phyloP scores from a whole-genome alignment of 2,113 vertebrate species.

The Psilopogon haemacephalus region DNA sequence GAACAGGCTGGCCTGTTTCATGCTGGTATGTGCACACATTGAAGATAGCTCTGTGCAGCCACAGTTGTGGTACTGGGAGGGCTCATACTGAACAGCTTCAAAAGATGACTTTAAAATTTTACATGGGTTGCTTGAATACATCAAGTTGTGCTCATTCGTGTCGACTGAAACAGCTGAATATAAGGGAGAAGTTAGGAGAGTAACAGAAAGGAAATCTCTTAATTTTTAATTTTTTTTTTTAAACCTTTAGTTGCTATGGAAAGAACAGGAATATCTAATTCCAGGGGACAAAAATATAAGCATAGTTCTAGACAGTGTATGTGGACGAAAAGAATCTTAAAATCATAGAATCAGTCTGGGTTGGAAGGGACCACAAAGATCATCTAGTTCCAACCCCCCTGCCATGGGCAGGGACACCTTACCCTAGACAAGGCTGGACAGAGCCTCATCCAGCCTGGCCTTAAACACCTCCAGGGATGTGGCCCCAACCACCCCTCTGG shows the following conservation, averaged over 20 bases:
- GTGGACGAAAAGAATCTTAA: neutral
- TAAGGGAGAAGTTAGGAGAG: neutral
- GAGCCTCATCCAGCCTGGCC: no score
- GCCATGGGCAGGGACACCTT: no score
- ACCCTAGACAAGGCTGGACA: no score
- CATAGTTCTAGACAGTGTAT: neutral
- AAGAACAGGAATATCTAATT: neutral
- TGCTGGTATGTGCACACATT: fast-evolving
- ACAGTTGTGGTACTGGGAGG: no score
- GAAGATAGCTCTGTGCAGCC: no score
- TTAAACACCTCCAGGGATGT: no score
- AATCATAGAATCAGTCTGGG: no score
- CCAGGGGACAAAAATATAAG: neutral
- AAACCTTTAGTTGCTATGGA: neutral
- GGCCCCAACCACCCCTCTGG: no score
- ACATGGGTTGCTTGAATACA: neutral
- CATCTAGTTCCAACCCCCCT: no score
- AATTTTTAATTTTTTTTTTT: neutral
- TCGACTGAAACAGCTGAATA: neutral
- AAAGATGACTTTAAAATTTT: neutral
- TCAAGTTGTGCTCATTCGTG: neutral
- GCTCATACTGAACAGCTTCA: neutral
- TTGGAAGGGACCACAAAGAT: no score
- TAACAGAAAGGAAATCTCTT: neutral
- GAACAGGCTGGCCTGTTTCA: neutral